Evolutionary conservation across 2,113 vertebrate species (phyloP).

Genomic region (Micromys minutus): DNA sequence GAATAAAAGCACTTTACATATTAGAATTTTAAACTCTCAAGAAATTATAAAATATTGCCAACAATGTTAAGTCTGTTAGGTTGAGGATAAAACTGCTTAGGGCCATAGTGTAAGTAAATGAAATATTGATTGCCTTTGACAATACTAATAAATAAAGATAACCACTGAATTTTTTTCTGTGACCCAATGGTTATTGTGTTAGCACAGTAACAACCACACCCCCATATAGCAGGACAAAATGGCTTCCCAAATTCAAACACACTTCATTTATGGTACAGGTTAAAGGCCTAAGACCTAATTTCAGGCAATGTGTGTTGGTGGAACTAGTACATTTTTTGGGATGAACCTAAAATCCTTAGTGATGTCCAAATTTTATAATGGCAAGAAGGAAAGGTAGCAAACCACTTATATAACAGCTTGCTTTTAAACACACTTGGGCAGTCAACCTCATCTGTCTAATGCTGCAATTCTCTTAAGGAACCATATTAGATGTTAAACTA

Average conservation of each 20-base stretch:
- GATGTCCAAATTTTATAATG: not conserved
- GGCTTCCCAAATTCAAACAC: not conserved
- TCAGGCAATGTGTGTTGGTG: not conserved
- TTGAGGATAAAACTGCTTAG: not conserved
- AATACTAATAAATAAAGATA: constrained; percentile 17
- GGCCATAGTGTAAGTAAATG: not conserved
- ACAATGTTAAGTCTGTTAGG: not conserved
- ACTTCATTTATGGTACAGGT: not conserved
- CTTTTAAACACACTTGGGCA: not conserved
- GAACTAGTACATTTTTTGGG: not conserved
- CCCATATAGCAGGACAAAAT: not conserved
- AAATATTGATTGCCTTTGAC: constrained; percentile 10
- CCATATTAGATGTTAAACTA: not conserved
- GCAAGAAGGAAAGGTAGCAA: not conserved
- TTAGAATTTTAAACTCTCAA: constrained; percentile 31
- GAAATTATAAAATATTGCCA: constrained; percentile 17
- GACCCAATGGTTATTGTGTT: not conserved
- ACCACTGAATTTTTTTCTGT: not conserved
- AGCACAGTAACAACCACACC: not conserved
- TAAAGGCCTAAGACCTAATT: not conserved
- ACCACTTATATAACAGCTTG: not conserved
- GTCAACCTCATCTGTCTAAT: not conserved
- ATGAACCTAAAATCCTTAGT: not conserved
- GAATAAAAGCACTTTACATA: not conserved
- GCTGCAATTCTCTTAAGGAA: not conserved